Percentiles rank a stretch among this genome's conserved stretches.
phyloP scores from a whole-genome alignment of 1,140 invertebrate species.

The Bombyx mandarina region DNA sequence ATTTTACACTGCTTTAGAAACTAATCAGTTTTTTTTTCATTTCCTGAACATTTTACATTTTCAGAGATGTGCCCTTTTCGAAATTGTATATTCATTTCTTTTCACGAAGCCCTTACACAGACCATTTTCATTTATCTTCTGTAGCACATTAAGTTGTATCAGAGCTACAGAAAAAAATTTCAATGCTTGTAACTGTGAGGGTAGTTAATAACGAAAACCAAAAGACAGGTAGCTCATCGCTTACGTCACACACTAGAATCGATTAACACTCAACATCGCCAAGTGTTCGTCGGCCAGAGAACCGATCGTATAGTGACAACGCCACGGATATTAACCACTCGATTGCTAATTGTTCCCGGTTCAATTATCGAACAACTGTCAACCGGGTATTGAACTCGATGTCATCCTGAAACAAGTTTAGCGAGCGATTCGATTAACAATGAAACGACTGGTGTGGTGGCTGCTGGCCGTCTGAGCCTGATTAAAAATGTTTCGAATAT shows the following conservation, averaged over 20 bases:
- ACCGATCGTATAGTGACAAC: slow-evolving; percentile 43
- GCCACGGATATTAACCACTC: slow-evolving; percentile 60
- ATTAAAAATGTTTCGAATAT: slow-evolving; percentile 9
- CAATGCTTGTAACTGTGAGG: not conserved
- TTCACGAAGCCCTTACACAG: no score
- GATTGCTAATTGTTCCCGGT: slow-evolving; percentile 58
- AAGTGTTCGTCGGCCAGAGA: slow-evolving; percentile 36
- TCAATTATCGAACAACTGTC: slow-evolving; percentile 63
- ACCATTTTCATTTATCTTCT: no score
- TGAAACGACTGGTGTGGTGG: slow-evolving; percentile 11
- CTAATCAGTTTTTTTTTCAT: no score
- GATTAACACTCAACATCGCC: slow-evolving; percentile 44
- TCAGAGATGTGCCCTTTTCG: no score
- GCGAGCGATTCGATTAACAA: slow-evolving; percentile 19
- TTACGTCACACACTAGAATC: slow-evolving; percentile 20
- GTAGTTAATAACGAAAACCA: slow-evolving; percentile 3
- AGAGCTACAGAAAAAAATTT: no score
- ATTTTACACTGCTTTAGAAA: no score
- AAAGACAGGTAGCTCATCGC: slow-evolving; percentile 4
- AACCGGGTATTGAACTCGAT: slow-evolving; percentile 26
- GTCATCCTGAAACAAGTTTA: slow-evolving; percentile 28
- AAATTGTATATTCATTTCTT: no score
- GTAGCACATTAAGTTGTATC: no score
- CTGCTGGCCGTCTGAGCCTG: not conserved
- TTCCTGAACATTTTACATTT: no score